A percentile compares a stretch with the other conserved stretches of the same genome.
Evolutionary conservation across 23 tunicate species (phyloP).

Genomic region (Halocynthia aurantium): DNA sequence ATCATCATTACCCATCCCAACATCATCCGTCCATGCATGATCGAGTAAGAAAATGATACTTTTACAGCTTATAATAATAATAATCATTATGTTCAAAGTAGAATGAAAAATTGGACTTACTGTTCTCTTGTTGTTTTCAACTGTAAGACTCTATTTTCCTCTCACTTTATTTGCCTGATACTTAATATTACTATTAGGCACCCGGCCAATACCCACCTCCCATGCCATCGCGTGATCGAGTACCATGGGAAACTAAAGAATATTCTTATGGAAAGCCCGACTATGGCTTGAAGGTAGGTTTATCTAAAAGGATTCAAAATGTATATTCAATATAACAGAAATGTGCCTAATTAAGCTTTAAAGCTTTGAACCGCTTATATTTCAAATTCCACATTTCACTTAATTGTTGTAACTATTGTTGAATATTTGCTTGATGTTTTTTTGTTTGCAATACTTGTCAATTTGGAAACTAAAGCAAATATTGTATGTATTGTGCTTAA

Average conservation of each 20-base stretch:
- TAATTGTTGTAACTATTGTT: neutral
- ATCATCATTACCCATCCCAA: neutral
- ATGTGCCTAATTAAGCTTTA: too few relatives aligned
- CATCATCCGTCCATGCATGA: conserved; percentile 4
- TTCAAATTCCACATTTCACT: neutral
- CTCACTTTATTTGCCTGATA: too few relatives aligned
- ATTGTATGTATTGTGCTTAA: too few relatives aligned
- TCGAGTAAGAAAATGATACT: neutral
- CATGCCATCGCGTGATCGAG: neutral
- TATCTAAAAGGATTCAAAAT: neutral
- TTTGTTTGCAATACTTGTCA: neutral
- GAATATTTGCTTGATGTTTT: neutral
- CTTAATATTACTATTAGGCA: too few relatives aligned
- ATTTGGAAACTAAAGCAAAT: neutral
- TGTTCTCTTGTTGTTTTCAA: too few relatives aligned
- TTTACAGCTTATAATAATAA: too few relatives aligned
- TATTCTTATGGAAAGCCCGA: conserved; percentile 2
- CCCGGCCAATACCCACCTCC: neutral
- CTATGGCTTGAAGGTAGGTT: conserved; percentile 1
- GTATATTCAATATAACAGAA: too few relatives aligned
- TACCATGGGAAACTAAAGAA: conserved; percentile 5
- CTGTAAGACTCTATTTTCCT: too few relatives aligned
- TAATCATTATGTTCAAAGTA: too few relatives aligned
- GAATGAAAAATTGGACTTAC: too few relatives aligned
- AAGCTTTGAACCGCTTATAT: too few relatives aligned